These are phyloP conservation scores for Keiferia lycopersicella DNA, from an alignment of 2,888 invertebrate genomes.

Conservation along the genomic window DNA sequence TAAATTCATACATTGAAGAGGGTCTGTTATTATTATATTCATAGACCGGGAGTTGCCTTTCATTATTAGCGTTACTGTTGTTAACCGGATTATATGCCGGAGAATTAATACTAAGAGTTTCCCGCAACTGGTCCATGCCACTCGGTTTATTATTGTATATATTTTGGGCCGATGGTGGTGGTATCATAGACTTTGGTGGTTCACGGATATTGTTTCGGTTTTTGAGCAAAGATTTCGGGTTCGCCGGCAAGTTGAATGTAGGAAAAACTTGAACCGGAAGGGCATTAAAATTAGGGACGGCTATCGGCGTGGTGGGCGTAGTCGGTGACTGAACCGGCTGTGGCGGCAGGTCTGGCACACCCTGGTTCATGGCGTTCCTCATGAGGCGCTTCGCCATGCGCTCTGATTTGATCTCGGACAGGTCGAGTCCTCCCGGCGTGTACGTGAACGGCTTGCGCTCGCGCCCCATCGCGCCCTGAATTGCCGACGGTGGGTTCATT, in stretches of 20 bases:
- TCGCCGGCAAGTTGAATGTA: conserved; percentile 86
- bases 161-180: conserved; percentile 39
- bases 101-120: conserved; percentile 47
- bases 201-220: conserved; percentile 67
- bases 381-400: conserved; percentile 90
- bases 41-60: background rate
- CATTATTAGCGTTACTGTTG: conserved; percentile 40
- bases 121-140: conserved; percentile 39
- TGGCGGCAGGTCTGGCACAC: conserved; percentile 84
- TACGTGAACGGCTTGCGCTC: conserved; percentile 98
- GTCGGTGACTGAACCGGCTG: conserved; percentile 74
- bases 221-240: conserved; percentile 81
- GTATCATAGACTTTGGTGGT: conserved; percentile 40
- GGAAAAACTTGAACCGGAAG: conserved; percentile 78
- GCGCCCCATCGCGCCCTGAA: conserved; percentile 94
- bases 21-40: conserved; percentile 43
- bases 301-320: conserved; percentile 70
- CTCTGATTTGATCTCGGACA: conserved; percentile 94
- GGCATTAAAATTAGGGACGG: conserved; percentile 72
- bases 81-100: conserved; percentile 46
- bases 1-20: conserved; percentile 52
- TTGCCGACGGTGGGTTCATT: conserved; percentile 90
- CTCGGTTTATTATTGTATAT: conserved; percentile 42
- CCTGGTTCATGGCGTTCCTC: conserved; percentile 83
- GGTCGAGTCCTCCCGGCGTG: conserved; percentile 94